Evolutionary conservation across 2,888 invertebrate species (phyloP), one percentile per base, ranked within the genome.

Genomic region (Emesis russula): DNA sequence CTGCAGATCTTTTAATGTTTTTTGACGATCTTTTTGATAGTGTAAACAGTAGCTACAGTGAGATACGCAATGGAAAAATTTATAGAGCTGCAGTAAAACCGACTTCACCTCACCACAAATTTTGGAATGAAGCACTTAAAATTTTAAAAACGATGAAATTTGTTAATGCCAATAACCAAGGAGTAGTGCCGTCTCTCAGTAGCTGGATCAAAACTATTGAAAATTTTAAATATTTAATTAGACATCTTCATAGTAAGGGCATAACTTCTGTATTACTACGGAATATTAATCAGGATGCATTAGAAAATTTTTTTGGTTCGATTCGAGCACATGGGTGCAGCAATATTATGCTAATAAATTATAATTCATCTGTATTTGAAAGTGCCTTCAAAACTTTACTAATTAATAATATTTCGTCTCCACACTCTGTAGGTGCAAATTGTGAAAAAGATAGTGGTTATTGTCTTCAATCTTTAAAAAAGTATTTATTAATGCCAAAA

Each of bases 301-400:
- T 92, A 85, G 33, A 90, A 85, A 88, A 87, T 31, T 91, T 90
- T 68, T 91, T 91, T 83, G 92, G 91, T 3, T 82, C 86, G 3
- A 88, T 92, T 31, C 41, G 89, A n/a, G 85, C 87, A 9, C 89
- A 92, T 80, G 89, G 89, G 2, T 66, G 71, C 1, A 68, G 83
- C 1, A 92, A 92, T 41, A 79, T 75, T 85, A 90, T 88, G 88
- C 88, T 83, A n/a, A n/a, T n/a, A n/a, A n/a, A n/a, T n/a, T n/a
- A n/a, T 6, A 81, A 13, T n/a, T 41, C 87, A 44, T 36, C 71
- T 63, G 73, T 80, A 25, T 87, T 91, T 75, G 82, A 87, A 31
- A 58, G 63, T 11, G 78, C 89, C 11, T 83, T 53, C 58, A 88
- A 81, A 71, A 81, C 87, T 1, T 71, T 90, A 41, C 53, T 92